phyloP scores from a whole-genome alignment of 2,797 vertebrate genomes.

The Platalea minor region DNA sequence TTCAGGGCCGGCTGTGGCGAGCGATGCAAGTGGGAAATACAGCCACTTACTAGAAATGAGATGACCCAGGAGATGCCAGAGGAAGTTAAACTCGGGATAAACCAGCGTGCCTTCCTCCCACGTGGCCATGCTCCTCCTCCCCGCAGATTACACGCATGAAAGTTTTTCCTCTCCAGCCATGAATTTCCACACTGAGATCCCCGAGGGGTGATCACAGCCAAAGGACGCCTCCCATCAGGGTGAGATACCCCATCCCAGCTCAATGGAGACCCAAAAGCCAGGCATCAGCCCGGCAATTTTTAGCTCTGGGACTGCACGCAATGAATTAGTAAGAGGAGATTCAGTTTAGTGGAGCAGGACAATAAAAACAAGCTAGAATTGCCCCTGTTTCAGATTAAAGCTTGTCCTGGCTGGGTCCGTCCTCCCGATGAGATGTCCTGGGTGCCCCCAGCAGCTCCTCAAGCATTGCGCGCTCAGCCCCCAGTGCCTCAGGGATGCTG shows the following conservation, averaged over 20 bases:
- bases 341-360: background rate
- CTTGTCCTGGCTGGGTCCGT: background rate
- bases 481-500: fast-evolving
- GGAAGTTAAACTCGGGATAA: background rate
- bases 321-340: background rate
- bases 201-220: fast-evolving
- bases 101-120: background rate
- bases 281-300: fast-evolving
- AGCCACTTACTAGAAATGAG: background rate
- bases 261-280: fast-evolving
- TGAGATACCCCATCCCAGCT: background rate
- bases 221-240: fast-evolving
- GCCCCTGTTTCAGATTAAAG: background rate
- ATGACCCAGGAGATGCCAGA: background rate
- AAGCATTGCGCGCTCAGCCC: background rate
- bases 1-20: fast-evolving
- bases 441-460: background rate
- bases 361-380: background rate
- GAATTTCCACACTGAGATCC: background rate
- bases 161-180: background rate
- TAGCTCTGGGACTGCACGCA: fast-evolving
- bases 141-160: fast-evolving
- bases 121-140: fast-evolving
- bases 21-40: background rate
- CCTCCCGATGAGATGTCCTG: background rate